Evolutionary conservation across 2,113 vertebrate genomes (phyloP).

Genomic region (Tiliqua scincoides): DNA sequence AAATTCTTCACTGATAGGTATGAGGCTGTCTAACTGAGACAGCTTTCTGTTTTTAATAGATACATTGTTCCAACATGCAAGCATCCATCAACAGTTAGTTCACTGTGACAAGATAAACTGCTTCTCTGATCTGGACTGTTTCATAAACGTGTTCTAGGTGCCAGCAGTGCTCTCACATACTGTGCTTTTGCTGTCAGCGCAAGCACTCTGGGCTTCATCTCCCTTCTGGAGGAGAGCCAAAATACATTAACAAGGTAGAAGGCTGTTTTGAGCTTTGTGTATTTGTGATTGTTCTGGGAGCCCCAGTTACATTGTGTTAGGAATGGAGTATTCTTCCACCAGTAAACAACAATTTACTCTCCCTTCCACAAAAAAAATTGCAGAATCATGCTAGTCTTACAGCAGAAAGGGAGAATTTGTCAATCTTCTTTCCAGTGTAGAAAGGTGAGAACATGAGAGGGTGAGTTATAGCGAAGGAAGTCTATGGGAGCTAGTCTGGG

Average conservation of each 20-base stretch:
- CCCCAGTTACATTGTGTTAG: background rate
- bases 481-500: too few relatives aligned
- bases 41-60: conserved; percentile 28
- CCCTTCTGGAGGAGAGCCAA: conserved; percentile 14
- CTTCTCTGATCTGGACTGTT: background rate
- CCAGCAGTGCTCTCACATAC: conserved; percentile 20
- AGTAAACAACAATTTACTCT: background rate
- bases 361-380: background rate
- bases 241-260: background rate
- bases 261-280: background rate
- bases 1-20: conserved; percentile 17
- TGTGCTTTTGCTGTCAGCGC: conserved; percentile 12
- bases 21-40: conserved; percentile 13
- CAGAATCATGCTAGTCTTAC: background rate
- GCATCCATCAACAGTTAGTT: background rate
- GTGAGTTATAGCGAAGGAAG: too few relatives aligned
- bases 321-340: background rate
- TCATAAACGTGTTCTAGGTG: background rate
- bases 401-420: background rate
- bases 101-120: conserved; percentile 18
- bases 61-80: background rate
- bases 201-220: conserved; percentile 27
- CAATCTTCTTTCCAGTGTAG: background rate
- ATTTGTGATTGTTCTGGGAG: background rate
- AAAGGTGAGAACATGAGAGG: too few relatives aligned